Base-by-base conservation (phyloP, 2,113 vertebrate genomes). In the Tenrec ecaudatus region DNA sequence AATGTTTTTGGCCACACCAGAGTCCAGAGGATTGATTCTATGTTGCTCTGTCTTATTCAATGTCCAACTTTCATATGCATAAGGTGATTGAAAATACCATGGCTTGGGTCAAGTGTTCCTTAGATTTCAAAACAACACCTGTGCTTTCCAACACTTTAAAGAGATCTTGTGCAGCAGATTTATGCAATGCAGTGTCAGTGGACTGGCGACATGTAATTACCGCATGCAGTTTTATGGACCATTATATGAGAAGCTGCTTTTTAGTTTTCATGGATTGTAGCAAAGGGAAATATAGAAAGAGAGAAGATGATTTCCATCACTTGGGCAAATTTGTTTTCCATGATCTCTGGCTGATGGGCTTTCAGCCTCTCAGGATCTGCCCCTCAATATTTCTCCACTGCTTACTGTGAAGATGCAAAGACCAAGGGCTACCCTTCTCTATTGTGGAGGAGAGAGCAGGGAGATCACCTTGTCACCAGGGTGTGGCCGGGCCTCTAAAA, bases 181-280 rank as follows among this genome's bases (percentile, higher is more conserved):
- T 5, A 14, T 10, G 11, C 47, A 53, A 53, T 53, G 47, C 47
- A 53, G 2, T 53, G 11, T 53, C 47, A 53, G 47, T 57, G 75
- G 62, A 47, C 33, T 38, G n/a, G 53, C 9, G 43, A 81, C 43
- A 47, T 78, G 78, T 94, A 91, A 88, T 95, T 95, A 88, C 89
- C 33, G 33, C 31, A 27, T 29, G 43, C 19, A 20, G 83, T 53
- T 95, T 95, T 93, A 77, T 90, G 60, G 83, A 81, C 73, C 75
- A 31, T 83, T 96, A 92, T 90, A 90, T 64, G 86, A 93, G 93
- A 91, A 89, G 71, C 73, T 89, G 82, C 68, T 88, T 82, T 87
- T 83, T 62, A 68, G 83, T 69, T 86, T 92, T 89, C 66, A 25
- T 91, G 78, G 60, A 69, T 60, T 89, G 31, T 57, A 69, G 2